phyloP scores from a whole-genome alignment of 2,113 vertebrate species.

The Elanoides forficatus region DNA sequence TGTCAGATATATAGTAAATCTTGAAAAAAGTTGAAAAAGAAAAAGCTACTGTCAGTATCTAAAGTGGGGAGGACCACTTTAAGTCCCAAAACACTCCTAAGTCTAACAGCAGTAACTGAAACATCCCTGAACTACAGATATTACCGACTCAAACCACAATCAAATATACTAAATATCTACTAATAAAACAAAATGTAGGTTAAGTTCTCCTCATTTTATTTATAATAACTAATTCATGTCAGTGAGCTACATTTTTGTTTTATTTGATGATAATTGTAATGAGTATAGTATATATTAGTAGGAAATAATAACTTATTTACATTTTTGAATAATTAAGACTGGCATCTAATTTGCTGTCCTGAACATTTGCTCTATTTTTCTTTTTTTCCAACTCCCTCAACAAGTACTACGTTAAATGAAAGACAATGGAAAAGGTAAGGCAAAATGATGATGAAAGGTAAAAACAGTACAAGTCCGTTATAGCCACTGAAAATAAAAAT shows the following conservation, averaged over 20 bases:
- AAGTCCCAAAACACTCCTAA: background rate
- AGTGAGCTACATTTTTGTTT: background rate
- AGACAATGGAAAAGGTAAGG: background rate
- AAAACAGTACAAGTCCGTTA: background rate
- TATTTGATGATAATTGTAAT: background rate
- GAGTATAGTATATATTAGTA: background rate
- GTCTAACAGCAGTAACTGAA: background rate
- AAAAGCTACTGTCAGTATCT: background rate
- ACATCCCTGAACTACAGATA: background rate
- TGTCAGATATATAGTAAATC: background rate
- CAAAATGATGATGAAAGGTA: background rate
- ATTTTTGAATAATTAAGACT: background rate
- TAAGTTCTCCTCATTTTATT: background rate
- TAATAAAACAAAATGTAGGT: background rate
- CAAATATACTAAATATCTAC: background rate
- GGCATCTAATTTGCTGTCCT: background rate
- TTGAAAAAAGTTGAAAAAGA: background rate
- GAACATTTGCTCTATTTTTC: background rate
- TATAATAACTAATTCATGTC: background rate
- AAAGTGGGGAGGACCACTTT: background rate
- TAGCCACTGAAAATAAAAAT: background rate
- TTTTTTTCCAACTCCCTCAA: background rate
- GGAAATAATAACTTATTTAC: background rate
- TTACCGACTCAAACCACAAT: background rate
- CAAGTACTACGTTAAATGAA: background rate